Evolutionary conservation across 2,797 vertebrate species (phyloP).

Genomic region (Poliocrania exsul): DNA sequence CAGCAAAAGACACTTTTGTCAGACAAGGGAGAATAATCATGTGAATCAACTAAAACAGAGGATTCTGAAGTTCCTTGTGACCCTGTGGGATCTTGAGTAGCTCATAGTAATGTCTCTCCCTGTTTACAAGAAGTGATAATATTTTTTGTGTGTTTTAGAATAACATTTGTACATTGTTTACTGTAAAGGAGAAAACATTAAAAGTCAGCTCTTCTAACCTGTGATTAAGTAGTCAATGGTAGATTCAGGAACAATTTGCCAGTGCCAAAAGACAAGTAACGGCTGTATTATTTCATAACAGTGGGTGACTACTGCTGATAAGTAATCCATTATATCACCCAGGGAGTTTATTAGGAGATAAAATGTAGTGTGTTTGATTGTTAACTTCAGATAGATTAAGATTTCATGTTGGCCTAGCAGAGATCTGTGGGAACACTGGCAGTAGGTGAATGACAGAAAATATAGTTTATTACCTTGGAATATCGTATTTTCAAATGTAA

Average conservation of each 20-base stretch:
- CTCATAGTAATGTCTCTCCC: background rate
- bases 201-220: background rate
- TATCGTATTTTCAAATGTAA: background rate
- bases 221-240: background rate
- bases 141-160: background rate
- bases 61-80: background rate
- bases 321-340: background rate
- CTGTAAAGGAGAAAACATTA: background rate
- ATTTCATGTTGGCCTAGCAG: background rate
- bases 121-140: background rate
- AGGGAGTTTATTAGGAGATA: background rate
- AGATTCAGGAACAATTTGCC: background rate
- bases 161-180: background rate
- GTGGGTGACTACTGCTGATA: background rate
- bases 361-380: background rate
- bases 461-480: background rate
- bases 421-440: background rate
- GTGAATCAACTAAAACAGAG: background rate
- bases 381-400: background rate
- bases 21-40: background rate
- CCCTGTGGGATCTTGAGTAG: background rate
- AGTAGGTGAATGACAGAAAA: background rate
- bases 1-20: background rate
- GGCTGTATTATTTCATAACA: accelerated
- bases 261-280: background rate